phyloP scores from a whole-genome alignment of 2,113 vertebrate species.

The Chlamydotis undulata region DNA sequence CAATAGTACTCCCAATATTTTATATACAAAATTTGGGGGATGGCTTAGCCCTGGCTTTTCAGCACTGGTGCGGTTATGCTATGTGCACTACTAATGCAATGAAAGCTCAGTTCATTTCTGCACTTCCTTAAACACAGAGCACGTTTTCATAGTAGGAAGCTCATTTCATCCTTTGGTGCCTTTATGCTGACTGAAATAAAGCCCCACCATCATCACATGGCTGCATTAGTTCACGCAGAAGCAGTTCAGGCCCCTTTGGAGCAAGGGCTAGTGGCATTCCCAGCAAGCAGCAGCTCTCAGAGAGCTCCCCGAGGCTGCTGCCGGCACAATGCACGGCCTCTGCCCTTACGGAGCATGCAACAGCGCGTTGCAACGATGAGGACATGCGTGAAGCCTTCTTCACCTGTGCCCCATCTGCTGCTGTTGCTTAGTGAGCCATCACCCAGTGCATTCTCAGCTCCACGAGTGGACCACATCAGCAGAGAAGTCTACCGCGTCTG shows the following conservation, averaged over 20 bases:
- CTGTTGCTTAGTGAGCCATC: not conserved
- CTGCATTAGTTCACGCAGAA: not conserved
- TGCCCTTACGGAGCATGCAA: not conserved
- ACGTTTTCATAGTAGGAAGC: not conserved
- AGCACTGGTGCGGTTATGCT: not conserved
- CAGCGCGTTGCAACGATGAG: not conserved
- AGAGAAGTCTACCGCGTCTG: accelerated
- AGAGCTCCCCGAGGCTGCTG: not conserved
- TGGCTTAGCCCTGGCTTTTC: not conserved
- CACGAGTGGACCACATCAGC: accelerated
- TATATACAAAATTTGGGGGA: not conserved
- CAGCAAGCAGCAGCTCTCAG: not conserved
- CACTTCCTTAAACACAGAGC: not conserved
- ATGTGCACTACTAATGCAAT: not conserved
- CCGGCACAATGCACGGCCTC: accelerated
- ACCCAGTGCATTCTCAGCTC: not conserved
- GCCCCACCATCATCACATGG: not conserved
- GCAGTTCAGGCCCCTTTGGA: not conserved
- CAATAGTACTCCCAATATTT: not conserved
- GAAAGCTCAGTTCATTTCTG: not conserved
- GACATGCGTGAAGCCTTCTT: not conserved
- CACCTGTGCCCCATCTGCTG: not conserved
- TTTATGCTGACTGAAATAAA: not conserved
- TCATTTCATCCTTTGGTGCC: not conserved
- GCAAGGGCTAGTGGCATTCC: not conserved